Evolutionary conservation across 1,140 invertebrate genomes (phyloP).

Genomic region (Drosophila quadrilineata): DNA sequence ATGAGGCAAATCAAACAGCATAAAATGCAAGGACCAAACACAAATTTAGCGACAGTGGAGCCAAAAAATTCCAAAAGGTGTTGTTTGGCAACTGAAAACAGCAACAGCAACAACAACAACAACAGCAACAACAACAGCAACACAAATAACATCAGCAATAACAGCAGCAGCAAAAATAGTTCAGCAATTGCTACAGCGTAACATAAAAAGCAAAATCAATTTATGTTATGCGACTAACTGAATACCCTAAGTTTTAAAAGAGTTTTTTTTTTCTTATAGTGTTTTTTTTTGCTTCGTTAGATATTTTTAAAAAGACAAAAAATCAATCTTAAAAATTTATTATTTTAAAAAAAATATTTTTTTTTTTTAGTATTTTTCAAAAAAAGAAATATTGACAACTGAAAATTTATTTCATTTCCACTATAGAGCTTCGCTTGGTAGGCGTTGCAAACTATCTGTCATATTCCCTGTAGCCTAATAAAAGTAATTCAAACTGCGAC

Average conservation of each 20-base stretch:
- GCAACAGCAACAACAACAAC: constrained; percentile 2
- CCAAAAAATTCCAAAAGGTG: constrained; percentile 51
- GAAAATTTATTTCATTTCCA: no score
- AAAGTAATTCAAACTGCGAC: constrained; percentile 24
- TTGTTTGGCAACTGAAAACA: constrained; percentile 39
- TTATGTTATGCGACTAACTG: no score
- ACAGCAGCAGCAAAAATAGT: background rate
- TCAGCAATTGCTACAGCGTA: background rate
- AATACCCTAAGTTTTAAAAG: no score
- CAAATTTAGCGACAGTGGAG: constrained; percentile 50
- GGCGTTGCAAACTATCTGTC: constrained; percentile 1
- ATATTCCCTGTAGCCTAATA: background rate
- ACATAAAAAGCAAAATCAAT: constrained; percentile 17
- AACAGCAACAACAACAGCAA: background rate
- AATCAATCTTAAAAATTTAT: no score
- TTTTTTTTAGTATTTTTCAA: no score
- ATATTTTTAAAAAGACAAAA: no score
- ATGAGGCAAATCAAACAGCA: constrained; percentile 42
- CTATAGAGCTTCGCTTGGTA: background rate
- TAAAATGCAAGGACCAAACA: constrained; percentile 56
- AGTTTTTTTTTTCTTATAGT: no score
- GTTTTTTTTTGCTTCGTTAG: no score
- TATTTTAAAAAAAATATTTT: no score
- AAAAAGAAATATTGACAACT: no score
- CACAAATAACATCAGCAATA: background rate